Percentiles rank a stretch among this genome's conserved stretches.
Conservation (phyloP, 1,140 invertebrate genomes). For the Varroa destructor region DNA sequence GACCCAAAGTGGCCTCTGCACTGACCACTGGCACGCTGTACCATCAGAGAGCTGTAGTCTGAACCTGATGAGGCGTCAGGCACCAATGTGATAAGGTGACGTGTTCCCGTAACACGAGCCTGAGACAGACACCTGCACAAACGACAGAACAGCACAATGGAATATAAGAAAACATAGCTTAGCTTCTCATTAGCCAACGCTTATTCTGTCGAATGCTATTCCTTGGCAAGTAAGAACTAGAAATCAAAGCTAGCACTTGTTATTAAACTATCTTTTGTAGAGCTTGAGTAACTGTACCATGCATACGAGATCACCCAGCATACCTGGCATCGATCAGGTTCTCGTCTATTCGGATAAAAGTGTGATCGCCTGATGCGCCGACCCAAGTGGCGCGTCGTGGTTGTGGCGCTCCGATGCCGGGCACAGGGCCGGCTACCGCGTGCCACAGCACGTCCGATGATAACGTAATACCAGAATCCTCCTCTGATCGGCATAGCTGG, state of each 20-base stretch:
- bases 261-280: no score
- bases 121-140: conserved; percentile 7
- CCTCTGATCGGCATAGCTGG: conserved; percentile 57
- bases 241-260: no score
- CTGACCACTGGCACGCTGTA: conserved; percentile 14
- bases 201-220: no score
- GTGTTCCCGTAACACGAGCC: conserved; percentile 7
- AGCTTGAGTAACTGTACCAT: no score
- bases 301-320: conserved; percentile 9
- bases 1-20: conserved; percentile 10
- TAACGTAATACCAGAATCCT: conserved; percentile 35
- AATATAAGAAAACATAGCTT: background rate
- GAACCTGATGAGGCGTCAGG: background rate
- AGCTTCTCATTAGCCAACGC: no score
- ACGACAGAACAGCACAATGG: conserved; percentile 33
- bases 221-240: no score
- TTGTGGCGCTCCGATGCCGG: conserved; percentile 52
- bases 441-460: conserved; percentile 53
- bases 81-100: background rate
- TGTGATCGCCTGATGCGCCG: conserved; percentile 82
- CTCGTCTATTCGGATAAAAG: conserved; percentile 84
- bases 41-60: conserved; percentile 24
- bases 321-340: conserved; percentile 60
- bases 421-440: conserved; percentile 61
- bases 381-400: conserved; percentile 76